Base-by-base conservation (phyloP, 1,140 invertebrate species). In the Copidosoma floridanum region DNA sequence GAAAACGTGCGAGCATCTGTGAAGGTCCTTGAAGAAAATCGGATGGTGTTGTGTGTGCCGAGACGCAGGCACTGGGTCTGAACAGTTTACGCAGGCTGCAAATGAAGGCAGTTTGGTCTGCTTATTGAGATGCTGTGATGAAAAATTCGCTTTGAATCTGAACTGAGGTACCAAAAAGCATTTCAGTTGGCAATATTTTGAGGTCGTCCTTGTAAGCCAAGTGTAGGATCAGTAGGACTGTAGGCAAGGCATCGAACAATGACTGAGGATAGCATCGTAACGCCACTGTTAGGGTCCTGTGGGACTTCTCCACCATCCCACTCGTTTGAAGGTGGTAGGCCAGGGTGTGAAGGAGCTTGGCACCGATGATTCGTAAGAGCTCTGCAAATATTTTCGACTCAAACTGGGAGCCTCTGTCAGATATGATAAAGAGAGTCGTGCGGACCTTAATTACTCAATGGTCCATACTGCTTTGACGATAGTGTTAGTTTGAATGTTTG, bases 401-500 rank as follows among this genome's bases (percentile, higher is more conserved):
- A n/a, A n/a, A n/a, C n/a, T n/a, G n/a, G n/a, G n/a, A n/a, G n/a
- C n/a, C n/a, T n/a, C n/a, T n/a, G n/a, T n/a, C n/a, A n/a, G n/a
- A n/a, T n/a, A n/a, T n/a, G n/a, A n/a, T n/a, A n/a, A n/a, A n/a
- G 1, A 46, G 40, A 10, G 73, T 72, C 1, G 62, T 59, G 7
- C 76, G 72, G 55, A 72, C 77, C 12, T 69, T 32, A 14, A 68
- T 58, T 5, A 78, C 66, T 75, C 71, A 73, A 12, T 53, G n/a
- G 47, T 52, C 18, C 71, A 61, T 18, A 83, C 65, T 5, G 71
- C 65, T 23, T 57, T 26, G 1, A 70, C 68, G 1, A 79, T 67
- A 7, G 71, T 71, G 24, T 73, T 65, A 10, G 78, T 76, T 6
- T 70, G 64, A 1, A 77, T 79, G 23, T 82, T 16, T n/a, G n/a